Evolutionary conservation across 1,140 invertebrate species (phyloP).

Genomic region (Kradibia gibbosae): DNA sequence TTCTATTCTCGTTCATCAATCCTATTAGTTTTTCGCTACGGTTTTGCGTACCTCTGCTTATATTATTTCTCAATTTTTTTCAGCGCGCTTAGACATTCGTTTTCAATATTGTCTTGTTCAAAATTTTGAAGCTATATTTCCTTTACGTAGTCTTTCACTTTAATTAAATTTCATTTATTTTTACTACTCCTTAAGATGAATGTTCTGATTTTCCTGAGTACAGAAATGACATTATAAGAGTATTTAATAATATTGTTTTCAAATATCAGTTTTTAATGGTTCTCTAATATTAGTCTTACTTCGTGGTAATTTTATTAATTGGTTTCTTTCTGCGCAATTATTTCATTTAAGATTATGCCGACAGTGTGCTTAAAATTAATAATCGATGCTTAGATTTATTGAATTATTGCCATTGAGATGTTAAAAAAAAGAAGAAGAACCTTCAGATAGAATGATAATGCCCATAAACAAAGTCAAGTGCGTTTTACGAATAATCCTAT

Average conservation of each 20-base stretch:
- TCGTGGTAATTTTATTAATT: too few relatives aligned
- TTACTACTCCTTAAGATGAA: not conserved
- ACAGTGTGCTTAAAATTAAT: too few relatives aligned
- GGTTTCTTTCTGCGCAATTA: too few relatives aligned
- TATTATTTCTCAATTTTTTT: not conserved
- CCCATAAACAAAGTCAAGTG: too few relatives aligned
- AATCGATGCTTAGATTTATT: too few relatives aligned
- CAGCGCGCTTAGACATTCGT: not conserved
- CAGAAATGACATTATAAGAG: not conserved
- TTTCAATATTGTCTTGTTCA: not conserved
- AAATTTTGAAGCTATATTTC: not conserved
- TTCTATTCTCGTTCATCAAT: not conserved
- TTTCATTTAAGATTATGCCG: too few relatives aligned
- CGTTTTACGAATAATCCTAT: too few relatives aligned
- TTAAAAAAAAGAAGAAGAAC: too few relatives aligned
- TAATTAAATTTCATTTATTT: not conserved
- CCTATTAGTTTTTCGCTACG: constrained; percentile 21
- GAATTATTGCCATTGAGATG: too few relatives aligned
- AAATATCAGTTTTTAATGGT: too few relatives aligned
- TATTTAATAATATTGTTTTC: not conserved
- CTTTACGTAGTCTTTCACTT: not conserved
- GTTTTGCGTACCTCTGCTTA: not conserved
- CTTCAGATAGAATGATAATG: too few relatives aligned
- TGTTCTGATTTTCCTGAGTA: not conserved
- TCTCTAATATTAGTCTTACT: too few relatives aligned